Base-by-base conservation (phyloP, 2,888 invertebrate genomes). In the Tuta absoluta region DNA sequence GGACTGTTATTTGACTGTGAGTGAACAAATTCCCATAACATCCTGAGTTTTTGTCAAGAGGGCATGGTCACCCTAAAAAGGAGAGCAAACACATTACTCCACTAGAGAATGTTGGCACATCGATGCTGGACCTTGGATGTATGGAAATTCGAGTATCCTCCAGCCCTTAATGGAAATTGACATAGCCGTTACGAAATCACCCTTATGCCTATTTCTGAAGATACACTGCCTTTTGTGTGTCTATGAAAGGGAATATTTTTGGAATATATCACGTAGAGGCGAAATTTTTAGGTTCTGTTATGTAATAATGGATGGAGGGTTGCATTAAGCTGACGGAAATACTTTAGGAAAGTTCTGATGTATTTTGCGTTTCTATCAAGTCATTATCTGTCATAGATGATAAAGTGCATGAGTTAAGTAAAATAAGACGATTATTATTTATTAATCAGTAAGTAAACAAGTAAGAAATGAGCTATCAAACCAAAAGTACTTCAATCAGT, bases 61-160 rank as follows among this genome's bases (percentile, higher is more conserved):
- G 12, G 45, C n/a, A 23, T 60, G 21, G 60, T 60, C 60, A 60
- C 45, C 45, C 21, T 24, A 45, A 7, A 68, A 77, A 74, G 76
- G 65, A 72, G 63, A 68, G 80, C 80, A 84, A 79, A 86, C 81
- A 85, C 84, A 82, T 83, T 82, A 82, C 77, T 75, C 74, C 69
- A 68, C 72, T 75, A 70, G 67, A 68, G 67, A 64, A 64, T 74
- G 75, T 75, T 76, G 70, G 74, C 70, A 69, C 70, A 69, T 68
- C 70, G 63, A 62, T 64, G 63, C 70, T 72, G 69, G 41, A 58
- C 63, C 66, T 68, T 64, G 63, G 53, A 45, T 71, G 67, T 72
- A 76, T 73, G 74, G 73, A 75, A 74, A 77, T 75, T 74, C 61
- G 66, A 66, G 68, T 48, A 41, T 51, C 38, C 37, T 61, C 58